Base-by-base conservation (phyloP, 2,888 invertebrate genomes). In the Pocota personata region DNA sequence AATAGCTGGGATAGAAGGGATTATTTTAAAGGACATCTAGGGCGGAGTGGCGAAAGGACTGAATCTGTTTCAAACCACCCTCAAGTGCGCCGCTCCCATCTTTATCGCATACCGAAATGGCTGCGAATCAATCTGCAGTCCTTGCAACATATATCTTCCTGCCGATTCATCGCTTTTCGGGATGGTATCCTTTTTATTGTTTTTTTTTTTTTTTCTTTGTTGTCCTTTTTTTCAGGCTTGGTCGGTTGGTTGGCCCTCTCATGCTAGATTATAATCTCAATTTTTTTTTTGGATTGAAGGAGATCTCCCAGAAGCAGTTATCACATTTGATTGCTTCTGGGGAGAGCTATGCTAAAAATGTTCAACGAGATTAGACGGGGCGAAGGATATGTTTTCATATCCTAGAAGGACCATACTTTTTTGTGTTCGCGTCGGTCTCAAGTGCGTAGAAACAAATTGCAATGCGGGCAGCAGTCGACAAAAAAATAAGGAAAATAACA, bases 61-160 rank as follows among this genome's bases (percentile, higher is more conserved):
- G 37, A 48, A 50, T 50, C 21, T 58, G 24, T n/a, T 67, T 19
- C 10, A 16, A 57, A 50, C 16, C 24, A 50, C 52, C 43, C 77
- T 43, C n/a, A 66, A 67, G 67, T 43, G 35, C 52, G 77, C 69
- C 50, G n/a, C n/a, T 80, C 37, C 37, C 57, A 55, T 80, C 71
- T 67, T 76, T 86, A 80, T 80, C 80, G 77, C 72, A 77, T 48
- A 62, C 40, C 7, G 16, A 82, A 86, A 77, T 77, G 73, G 48
- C 46, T 73, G 67, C 72, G 76, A 86, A 86, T 86, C 86, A 86
- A 86, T 86, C 86, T 86, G 72, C 60, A 72, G 71, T 86, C 77
- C 82, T 71, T 86, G 80, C 46, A 66, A 55, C 84, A 80, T 83
- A 83, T 67, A 75, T 86, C 82, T 80, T 80, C 52, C 30, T 71